phyloP scores from a whole-genome alignment of 2,797 vertebrate genomes.

The Champsocephalus gunnari region DNA sequence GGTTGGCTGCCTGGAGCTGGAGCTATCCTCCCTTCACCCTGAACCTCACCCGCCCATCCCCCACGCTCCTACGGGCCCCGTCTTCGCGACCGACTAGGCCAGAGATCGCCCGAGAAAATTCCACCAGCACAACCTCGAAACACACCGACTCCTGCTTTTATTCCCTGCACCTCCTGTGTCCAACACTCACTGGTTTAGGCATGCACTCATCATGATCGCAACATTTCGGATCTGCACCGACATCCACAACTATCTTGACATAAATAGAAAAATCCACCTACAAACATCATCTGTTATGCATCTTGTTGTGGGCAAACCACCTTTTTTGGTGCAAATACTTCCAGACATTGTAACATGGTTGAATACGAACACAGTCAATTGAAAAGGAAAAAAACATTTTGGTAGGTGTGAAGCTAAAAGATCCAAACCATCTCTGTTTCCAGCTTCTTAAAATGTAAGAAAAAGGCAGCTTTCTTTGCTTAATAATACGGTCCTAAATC shows the following conservation, averaged over 20 bases:
- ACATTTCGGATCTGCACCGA: constrained; percentile 24
- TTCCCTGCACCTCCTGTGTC: constrained; percentile 24
- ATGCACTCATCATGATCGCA: constrained; percentile 20
- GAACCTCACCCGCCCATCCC: constrained; percentile 23
- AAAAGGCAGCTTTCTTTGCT: not conserved
- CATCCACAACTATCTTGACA: constrained; percentile 18
- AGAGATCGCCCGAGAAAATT: constrained; percentile 50
- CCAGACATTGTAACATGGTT: not conserved
- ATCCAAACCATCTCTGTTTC: not conserved
- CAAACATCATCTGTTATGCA: not conserved
- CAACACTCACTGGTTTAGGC: constrained; percentile 44
- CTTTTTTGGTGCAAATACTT: not conserved
- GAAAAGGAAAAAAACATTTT: not conserved
- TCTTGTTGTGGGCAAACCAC: not conserved
- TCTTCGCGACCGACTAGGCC: constrained; percentile 52
- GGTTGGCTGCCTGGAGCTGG: constrained; percentile 75
- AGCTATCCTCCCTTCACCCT: constrained; percentile 57
- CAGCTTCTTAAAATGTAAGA: not conserved
- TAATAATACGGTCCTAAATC: no score
- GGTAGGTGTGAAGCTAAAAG: not conserved
- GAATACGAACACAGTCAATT: not conserved
- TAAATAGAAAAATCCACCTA: constrained; percentile 21
- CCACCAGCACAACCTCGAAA: constrained; percentile 32
- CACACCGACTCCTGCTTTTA: constrained; percentile 19
- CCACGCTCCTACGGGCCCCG: constrained; percentile 16